Base-by-base conservation (phyloP, 1,140 invertebrate species). In the Macrobrachium nipponense region DNA sequence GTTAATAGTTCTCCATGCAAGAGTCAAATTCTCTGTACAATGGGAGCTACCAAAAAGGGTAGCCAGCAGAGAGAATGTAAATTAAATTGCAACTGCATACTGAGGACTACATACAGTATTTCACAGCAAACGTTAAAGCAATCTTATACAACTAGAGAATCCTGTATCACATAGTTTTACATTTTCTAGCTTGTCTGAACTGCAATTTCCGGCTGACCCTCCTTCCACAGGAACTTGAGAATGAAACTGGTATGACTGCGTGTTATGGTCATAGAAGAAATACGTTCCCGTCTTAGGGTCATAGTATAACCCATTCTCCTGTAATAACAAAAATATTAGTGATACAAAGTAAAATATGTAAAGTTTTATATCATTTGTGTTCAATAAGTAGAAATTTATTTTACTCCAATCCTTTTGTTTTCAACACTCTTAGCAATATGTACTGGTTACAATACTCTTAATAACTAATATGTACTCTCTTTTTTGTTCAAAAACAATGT, bases 281-380 rank as follows among this genome's bases (percentile, higher is more conserved):
- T 86, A 86, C 36, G 84, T 86, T 18, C 84, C 84, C 8, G 77
- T 80, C 66, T 64, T 86, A 20, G 62, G 44, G 59, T 86, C 84
- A 58, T 86, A 86, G 58, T 86, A 86, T 18, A 86, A 59, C 7
- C 84, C 84, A 75, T 80, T 86, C 51, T 86, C 84, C 84, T 86
- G 77, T 4, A 20, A n/a, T 14, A 14, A 23, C 2, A 72, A n/a
- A 6, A 51, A 51, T 36, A 36, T 36, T 36, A 36, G 27, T 36
- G 27, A 36, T 36, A 51, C 0, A 51, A 51, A 10, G 51, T 68
- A 58, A 43, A 58, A 43, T 23, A 27, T 36, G 43, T 75, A 20
- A 5, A 5, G 17, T 75, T 18, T 43, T 27, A 75, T 75, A 75
- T 27, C 6, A 75, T 18, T 44, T 27, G 43, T 18, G 23, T 75